Percentiles rank a stretch among this genome's conserved stretches.
Conservation (phyloP, 2,113 vertebrate genomes). For the Pomatostomus ruficeps region DNA sequence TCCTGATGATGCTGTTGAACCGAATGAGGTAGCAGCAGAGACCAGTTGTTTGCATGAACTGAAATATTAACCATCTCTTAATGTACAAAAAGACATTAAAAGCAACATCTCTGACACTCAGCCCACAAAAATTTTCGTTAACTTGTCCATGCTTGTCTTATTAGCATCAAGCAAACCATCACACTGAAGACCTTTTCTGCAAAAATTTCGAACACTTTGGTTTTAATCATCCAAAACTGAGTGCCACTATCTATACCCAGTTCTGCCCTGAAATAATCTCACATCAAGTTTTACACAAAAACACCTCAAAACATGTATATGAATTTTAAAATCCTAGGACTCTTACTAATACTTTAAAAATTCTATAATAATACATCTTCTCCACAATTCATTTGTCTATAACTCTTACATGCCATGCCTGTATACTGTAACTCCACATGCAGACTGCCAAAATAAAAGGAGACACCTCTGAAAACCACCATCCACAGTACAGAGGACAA, state of each 20-base stretch:
- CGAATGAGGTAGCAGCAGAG: not conserved
- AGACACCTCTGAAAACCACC: not conserved
- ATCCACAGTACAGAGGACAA: not conserved
- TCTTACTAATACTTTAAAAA: not conserved
- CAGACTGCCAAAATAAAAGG: not conserved
- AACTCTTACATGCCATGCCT: not conserved
- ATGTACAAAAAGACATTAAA: not conserved
- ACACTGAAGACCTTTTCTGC: not conserved
- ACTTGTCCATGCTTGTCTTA: not conserved
- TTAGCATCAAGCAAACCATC: not conserved
- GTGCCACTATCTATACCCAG: not conserved
- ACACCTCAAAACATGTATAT: accelerated
- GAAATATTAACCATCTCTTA: not conserved
- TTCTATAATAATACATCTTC: not conserved
- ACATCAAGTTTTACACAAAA: not conserved
- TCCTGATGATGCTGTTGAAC: not conserved
- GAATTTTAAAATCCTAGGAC: not conserved
- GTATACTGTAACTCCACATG: not conserved
- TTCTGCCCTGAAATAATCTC: not conserved
- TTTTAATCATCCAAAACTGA: not conserved
- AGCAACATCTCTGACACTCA: not conserved
- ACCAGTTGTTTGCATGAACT: not conserved
- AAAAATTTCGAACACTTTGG: not conserved
- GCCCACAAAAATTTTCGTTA: not conserved
- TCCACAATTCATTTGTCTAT: not conserved